Evolutionary conservation across 2,888 invertebrate genomes (phyloP), one percentile per base, ranked within the genome.

Genomic region (Cylloceria caligata): DNA sequence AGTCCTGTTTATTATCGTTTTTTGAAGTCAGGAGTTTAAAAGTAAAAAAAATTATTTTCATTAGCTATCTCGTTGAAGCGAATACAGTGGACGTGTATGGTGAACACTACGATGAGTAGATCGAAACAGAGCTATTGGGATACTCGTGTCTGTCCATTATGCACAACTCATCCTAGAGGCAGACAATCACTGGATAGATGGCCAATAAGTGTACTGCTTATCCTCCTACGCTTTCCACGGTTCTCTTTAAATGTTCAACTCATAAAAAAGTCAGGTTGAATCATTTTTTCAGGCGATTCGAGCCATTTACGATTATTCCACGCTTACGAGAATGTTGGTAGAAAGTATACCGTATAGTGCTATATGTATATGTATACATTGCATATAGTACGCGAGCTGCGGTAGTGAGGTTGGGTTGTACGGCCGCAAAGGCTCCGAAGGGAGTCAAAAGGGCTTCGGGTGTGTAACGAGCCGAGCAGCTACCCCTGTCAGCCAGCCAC

Each of bases 381-480:
- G 36, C 24, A 30, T 39, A n/a, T 16, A 36, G 39, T 24, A 55
- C 6, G 55, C 7, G 30, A 27, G 42, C 30, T 52, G 9, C 19
- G 65, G 49, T 55, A 30, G 52, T 55, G 36, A 49, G 52, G 49
- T 57, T 30, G 55, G 27, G n/a, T 36, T 30, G 75, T 42, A 27
- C 39, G 36, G 45, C 68, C 68, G 36, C 57, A 68, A 57, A 67
- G n/a, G 47, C 47, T 76, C 67, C 68, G 68, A 47, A 24, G 68
- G 68, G 60, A 60, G 47, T 60, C 47, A 67, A 60, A 76, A 57
- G 60, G 75, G 60, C 21, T 68, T 57, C 60, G 75, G 39, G 60
- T 60, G 68, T 24, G 65, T 74, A 74, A 74, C 75, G 47, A 68
- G 67, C 49, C 60, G 68, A 60, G 68, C 16, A 36, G 47, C 47